phyloP scores from a whole-genome alignment of 2,797 vertebrate species.

The Pseudochaenichthys georgianus region DNA sequence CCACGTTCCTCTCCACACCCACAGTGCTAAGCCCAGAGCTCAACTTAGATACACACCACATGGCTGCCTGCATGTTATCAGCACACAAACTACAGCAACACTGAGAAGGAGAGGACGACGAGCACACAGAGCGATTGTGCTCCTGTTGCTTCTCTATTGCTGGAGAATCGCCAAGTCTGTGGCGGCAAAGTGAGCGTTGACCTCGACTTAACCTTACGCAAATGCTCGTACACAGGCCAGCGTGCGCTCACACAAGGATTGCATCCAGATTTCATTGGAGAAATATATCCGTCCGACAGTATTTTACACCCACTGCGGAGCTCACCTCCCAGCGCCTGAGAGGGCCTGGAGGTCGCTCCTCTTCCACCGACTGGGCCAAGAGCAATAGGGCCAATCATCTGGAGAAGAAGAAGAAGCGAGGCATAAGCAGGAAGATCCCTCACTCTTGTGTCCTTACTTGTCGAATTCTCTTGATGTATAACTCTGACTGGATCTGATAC shows the following conservation, averaged over 20 bases:
- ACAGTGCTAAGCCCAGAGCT: constrained; percentile 62
- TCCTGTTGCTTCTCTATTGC: constrained; percentile 50
- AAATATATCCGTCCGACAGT: constrained; percentile 75
- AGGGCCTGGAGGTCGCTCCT: constrained; percentile 55
- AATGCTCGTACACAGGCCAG: constrained; percentile 49
- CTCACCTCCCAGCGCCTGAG: constrained; percentile 67
- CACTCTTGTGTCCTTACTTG: neutral
- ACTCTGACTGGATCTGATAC: constrained; percentile 9
- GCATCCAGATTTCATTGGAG: constrained; percentile 83
- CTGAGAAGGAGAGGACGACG: constrained; percentile 48
- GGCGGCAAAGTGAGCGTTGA: constrained; percentile 78
- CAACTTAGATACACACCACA: constrained; percentile 65
- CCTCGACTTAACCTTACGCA: constrained; percentile 78
- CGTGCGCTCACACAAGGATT: constrained; percentile 54
- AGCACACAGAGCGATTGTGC: constrained; percentile 21
- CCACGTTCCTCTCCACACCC: constrained; percentile 37
- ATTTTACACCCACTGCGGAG: constrained; percentile 73
- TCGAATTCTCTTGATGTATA: constrained; percentile 23
- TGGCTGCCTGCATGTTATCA: constrained; percentile 55
- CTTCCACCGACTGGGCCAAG: constrained; percentile 51
- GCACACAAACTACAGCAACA: constrained; percentile 52
- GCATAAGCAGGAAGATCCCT: constrained; percentile 15
- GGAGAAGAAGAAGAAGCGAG: constrained; percentile 27
- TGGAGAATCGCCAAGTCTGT: constrained; percentile 80
- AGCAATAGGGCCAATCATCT: constrained; percentile 68